Conservation (phyloP, 2,113 vertebrate genomes). For the Regulus satrapa region DNA sequence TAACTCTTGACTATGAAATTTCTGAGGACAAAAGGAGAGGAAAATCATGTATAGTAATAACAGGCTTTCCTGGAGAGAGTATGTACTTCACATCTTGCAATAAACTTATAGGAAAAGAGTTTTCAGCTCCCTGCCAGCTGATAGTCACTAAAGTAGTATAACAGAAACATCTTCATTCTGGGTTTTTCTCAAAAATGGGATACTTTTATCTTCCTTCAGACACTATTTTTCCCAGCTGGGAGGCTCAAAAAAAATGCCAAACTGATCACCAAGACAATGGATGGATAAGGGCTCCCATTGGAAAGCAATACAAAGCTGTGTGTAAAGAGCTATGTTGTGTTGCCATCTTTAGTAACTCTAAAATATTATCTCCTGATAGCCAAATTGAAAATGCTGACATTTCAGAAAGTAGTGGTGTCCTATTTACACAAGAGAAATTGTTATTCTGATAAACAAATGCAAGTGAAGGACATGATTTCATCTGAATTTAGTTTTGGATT, state of each 20-base stretch:
- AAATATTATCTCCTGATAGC: background rate
- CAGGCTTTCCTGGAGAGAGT: background rate
- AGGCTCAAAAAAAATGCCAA: background rate
- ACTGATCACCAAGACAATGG: background rate
- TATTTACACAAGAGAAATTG: background rate
- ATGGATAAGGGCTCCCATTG: background rate
- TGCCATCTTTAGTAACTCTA: background rate
- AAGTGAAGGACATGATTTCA: background rate
- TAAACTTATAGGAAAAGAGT: background rate
- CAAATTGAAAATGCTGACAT: background rate
- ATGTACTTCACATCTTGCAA: background rate
- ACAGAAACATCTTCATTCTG: background rate
- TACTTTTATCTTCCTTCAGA: background rate
- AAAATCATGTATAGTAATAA: background rate
- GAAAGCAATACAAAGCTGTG: background rate
- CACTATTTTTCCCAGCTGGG: background rate
- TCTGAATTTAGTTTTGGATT: background rate
- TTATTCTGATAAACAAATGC: background rate
- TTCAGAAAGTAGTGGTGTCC: background rate
- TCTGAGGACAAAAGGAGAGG: background rate
- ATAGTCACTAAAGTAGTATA: background rate
- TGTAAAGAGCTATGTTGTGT: background rate
- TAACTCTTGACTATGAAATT: background rate
- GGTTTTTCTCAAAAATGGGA: background rate
- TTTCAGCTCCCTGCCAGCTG: background rate